These are phyloP conservation scores for Drosophila monieri DNA, from an alignment of 2,888 invertebrate species.

Conservation along the genomic window DNA sequence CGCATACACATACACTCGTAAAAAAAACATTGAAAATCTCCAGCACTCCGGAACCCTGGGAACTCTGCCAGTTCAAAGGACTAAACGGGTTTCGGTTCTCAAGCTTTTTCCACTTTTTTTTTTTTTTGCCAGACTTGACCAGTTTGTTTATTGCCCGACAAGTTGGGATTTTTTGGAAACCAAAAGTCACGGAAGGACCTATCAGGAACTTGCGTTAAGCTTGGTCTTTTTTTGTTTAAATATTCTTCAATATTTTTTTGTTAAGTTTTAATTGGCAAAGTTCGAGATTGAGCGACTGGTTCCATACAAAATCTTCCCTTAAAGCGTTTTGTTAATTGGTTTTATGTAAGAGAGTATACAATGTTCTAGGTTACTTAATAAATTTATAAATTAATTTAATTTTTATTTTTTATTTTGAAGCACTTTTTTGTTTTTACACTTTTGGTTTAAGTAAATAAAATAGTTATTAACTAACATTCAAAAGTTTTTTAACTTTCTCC, in stretches of 20 bases:
- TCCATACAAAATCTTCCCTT: too few relatives aligned
- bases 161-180: constrained; percentile 22
- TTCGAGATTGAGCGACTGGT: too few relatives aligned
- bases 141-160: constrained; percentile 38
- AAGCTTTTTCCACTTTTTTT: constrained; percentile 8
- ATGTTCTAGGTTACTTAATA: too few relatives aligned
- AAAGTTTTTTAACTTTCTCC: too few relatives aligned
- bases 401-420: too few relatives aligned
- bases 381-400: too few relatives aligned
- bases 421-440: too few relatives aligned
- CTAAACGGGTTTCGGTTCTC: constrained; percentile 30
- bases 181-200: constrained; percentile 13
- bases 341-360: too few relatives aligned
- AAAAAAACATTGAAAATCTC: constrained; percentile 26
- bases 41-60: constrained; percentile 19
- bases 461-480: too few relatives aligned
- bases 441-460: too few relatives aligned
- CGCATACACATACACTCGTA: neutral
- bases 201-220: neutral
- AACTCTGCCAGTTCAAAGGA: constrained; percentile 25
- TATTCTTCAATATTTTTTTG: neutral
- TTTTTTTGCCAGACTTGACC: constrained; percentile 5
- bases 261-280: too few relatives aligned
- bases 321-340: too few relatives aligned
- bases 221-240: neutral